Evolutionary conservation across 2,888 invertebrate genomes (phyloP).

Genomic region (Deilephila elpenor): DNA sequence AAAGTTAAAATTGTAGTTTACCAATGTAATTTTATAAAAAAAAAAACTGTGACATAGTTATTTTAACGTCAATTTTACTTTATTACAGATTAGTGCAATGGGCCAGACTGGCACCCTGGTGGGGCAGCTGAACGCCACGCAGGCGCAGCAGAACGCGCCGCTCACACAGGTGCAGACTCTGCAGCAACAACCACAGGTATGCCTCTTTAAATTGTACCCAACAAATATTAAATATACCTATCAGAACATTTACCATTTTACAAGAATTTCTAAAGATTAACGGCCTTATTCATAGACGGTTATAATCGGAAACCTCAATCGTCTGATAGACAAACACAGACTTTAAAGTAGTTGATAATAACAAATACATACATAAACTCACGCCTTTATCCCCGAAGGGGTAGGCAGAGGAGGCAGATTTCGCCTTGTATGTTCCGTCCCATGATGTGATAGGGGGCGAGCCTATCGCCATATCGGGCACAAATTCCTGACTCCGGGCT

Average conservation of each 20-base stretch:
- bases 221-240: neutral
- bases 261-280: neutral
- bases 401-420: no score
- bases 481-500: no score
- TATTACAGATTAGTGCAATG: conserved; percentile 77
- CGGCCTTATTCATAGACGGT: no score
- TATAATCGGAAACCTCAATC: no score
- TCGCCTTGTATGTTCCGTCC: no score
- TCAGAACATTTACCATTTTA: neutral
- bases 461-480: no score
- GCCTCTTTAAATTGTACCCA: neutral
- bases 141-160: conserved; percentile 51
- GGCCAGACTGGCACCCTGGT: conserved; percentile 75
- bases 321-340: no score
- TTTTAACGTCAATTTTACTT: neutral
- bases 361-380: no score
- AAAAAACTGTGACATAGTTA: neutral
- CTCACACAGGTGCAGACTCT: conserved; percentile 64
- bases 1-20: no score
- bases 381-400: no score
- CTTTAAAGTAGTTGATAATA: no score
- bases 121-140: conserved; percentile 62
- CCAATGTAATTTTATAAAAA: neutral
- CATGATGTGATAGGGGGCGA: no score
- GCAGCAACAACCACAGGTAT: conserved; percentile 67